phyloP scores from a whole-genome alignment of 1,140 invertebrate genomes.

The Rhagoletis pomonella region DNA sequence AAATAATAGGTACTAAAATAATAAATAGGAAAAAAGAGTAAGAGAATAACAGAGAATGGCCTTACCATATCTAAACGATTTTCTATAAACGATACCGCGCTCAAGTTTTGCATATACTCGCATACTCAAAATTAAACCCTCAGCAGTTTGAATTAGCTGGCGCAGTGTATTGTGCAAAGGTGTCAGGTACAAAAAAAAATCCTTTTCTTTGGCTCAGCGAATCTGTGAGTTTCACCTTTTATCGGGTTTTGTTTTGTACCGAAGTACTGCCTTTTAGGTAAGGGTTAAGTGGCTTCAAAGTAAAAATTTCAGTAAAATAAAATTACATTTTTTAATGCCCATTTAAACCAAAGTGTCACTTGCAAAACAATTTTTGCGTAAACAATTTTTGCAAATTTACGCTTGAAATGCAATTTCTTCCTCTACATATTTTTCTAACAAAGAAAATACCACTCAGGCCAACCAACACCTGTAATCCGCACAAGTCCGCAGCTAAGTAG shows the following conservation, averaged over 20 bases:
- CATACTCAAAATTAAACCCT: background rate
- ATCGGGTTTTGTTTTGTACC: conserved; percentile 1
- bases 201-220: background rate
- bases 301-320: background rate
- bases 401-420: conserved; percentile 1
- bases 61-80: too few relatives aligned
- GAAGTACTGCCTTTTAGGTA: background rate
- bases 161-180: conserved; percentile 15
- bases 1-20: background rate
- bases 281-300: conserved; percentile 32
- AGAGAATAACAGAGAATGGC: background rate
- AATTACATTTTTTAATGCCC: conserved; percentile 31
- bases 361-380: conserved; percentile 48
- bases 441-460: background rate
- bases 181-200: conserved; percentile 1
- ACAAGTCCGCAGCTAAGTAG: conserved; percentile 16
- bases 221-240: background rate
- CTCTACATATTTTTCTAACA: background rate
- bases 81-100: background rate
- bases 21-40: background rate
- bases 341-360: conserved; percentile 49
- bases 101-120: background rate
- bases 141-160: background rate
- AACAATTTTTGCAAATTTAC: conserved; percentile 43
- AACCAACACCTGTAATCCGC: background rate